These are phyloP conservation scores for Crotalus tigris DNA, from an alignment of 2,113 vertebrate species.

Conservation along the genomic window DNA sequence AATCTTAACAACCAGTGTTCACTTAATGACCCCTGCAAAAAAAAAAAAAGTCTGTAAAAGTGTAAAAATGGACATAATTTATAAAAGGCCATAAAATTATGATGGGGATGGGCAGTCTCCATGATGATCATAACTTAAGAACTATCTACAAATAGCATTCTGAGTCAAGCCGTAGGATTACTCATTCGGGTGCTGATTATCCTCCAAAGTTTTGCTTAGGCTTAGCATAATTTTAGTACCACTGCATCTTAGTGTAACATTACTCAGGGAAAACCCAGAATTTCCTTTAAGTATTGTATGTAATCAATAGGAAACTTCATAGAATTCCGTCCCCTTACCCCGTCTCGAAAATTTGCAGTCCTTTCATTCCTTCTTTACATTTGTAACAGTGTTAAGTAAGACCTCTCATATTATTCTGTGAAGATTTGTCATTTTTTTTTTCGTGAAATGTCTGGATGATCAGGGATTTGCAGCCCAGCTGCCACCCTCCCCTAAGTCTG, in stretches of 20 bases:
- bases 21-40: too few relatives aligned
- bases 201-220: too few relatives aligned
- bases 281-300: background rate
- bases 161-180: background rate
- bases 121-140: too few relatives aligned
- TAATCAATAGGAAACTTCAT: background rate
- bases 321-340: background rate
- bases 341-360: background rate
- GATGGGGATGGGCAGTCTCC: too few relatives aligned
- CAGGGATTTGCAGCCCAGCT: background rate
- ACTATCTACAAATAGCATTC: background rate
- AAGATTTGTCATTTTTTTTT: background rate
- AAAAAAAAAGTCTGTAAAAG: too few relatives aligned
- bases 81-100: too few relatives aligned
- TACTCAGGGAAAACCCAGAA: background rate
- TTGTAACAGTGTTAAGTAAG: background rate
- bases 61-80: too few relatives aligned
- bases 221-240: background rate
- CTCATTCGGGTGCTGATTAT: background rate
- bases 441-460: background rate
- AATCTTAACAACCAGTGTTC: too few relatives aligned
- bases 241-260: background rate
- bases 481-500: background rate
- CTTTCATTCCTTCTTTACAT: background rate
- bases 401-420: too few relatives aligned